These are phyloP conservation scores for Scaptodrosophila latifasciaeformis DNA, from an alignment of 2,888 invertebrate genomes.

Conservation along the genomic window DNA sequence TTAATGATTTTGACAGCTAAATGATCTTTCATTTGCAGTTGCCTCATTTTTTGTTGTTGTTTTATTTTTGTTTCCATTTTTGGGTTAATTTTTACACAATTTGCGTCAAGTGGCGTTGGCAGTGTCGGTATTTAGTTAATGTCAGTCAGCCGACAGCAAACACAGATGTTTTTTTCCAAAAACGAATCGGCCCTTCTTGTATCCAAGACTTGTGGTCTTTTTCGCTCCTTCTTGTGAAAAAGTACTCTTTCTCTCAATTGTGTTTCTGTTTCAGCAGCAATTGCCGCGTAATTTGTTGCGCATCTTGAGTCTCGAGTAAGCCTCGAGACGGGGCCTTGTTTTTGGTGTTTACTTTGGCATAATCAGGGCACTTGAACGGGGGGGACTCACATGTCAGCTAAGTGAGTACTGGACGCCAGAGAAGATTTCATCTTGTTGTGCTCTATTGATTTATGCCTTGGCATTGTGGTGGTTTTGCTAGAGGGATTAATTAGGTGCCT, in stretches of 20 bases:
- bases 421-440: neutral
- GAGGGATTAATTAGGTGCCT: slow-evolving; percentile 45
- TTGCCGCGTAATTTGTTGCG: slow-evolving; percentile 25
- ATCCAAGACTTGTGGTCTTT: no score
- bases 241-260: neutral
- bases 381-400: neutral
- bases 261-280: neutral
- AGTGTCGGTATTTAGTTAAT: slow-evolving; percentile 55
- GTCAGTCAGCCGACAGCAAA: slow-evolving; percentile 34
- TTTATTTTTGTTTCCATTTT: slow-evolving; percentile 12
- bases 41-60: slow-evolving; percentile 23
- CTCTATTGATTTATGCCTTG: slow-evolving; percentile 6
- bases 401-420: no score
- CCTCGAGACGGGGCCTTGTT: no score
- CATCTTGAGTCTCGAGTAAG: slow-evolving; percentile 12
- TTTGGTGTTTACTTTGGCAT: neutral
- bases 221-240: neutral
- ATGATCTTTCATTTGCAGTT: slow-evolving; percentile 58
- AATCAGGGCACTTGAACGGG: neutral
- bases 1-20: slow-evolving; percentile 72
- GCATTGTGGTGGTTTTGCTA: slow-evolving; percentile 1
- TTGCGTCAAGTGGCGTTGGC: slow-evolving; percentile 43
- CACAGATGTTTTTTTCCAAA: slow-evolving; percentile 38
- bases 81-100: slow-evolving; percentile 45
- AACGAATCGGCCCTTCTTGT: no score